Evolutionary conservation across 1,140 invertebrate species (phyloP).

Genomic region (Pygmarrhopalites habei): DNA sequence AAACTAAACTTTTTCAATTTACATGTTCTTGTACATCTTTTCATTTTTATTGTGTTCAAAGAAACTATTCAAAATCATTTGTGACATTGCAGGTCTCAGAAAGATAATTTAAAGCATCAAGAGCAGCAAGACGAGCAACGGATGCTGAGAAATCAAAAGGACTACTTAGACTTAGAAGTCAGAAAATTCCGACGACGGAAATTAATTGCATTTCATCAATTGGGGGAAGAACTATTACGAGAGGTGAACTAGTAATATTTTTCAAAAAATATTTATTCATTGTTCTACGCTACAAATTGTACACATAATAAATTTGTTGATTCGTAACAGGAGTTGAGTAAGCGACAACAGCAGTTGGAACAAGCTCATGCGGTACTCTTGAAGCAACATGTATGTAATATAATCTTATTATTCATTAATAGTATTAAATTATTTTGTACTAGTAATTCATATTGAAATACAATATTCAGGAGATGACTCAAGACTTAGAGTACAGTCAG

Average conservation of each 20-base stretch:
- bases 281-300: background rate
- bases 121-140: conserved; percentile 85
- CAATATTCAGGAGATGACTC: no score
- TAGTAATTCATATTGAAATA: no score
- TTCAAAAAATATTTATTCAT: background rate
- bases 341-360: conserved; percentile 87
- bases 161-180: conserved; percentile 86
- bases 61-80: no score
- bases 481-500: conserved; percentile 90
- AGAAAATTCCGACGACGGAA: conserved; percentile 86
- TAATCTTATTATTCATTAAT: no score
- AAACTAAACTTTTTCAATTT: background rate
- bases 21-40: background rate
- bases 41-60: background rate
- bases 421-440: no score
- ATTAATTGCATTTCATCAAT: conserved; percentile 72
- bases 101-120: conserved; percentile 82
- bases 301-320: background rate
- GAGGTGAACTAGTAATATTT: conserved; percentile 63
- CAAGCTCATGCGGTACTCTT: conserved; percentile 91
- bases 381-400: conserved; percentile 91
- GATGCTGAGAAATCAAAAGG: conserved; percentile 75
- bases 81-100: conserved; percentile 63
- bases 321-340: conserved; percentile 73
- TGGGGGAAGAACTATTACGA: conserved; percentile 82